Evolutionary conservation across 1,140 invertebrate genomes (phyloP).

Genomic region (Dreissena rostriformis): DNA sequence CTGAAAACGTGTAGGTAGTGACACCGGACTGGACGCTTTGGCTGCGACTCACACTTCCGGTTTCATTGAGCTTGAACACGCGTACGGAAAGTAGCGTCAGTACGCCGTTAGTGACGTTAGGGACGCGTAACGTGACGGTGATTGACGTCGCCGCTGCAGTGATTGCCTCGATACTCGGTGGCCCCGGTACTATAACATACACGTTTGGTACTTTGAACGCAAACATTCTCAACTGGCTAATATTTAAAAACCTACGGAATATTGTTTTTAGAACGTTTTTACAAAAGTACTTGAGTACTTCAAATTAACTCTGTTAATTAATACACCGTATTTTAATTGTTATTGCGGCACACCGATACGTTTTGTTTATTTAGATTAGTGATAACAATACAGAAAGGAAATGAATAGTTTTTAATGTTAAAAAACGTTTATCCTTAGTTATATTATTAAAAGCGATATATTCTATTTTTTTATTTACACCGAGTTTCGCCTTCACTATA

Average conservation of each 20-base stretch:
- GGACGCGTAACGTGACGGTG: constrained; percentile 61
- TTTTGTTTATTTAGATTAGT: not conserved
- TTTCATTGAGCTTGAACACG: constrained; percentile 59
- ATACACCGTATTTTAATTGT: not conserved
- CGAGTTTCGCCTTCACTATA: not conserved
- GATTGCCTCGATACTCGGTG: constrained; percentile 57
- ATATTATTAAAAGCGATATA: not conserved
- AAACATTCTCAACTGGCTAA: too few species aligned
- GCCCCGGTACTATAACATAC: constrained; percentile 67
- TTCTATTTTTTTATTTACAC: not conserved
- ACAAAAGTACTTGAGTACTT: not conserved
- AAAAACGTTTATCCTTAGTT: not conserved
- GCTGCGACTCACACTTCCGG: constrained; percentile 51
- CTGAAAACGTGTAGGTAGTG: not conserved
- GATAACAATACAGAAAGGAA: not conserved
- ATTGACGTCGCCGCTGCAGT: constrained; percentile 58
- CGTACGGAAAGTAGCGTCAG: constrained; percentile 67
- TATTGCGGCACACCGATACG: not conserved
- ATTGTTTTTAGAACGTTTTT: not conserved
- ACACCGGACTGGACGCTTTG: constrained; percentile 35
- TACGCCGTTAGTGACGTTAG: constrained; percentile 68
- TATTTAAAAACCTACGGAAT: too few species aligned
- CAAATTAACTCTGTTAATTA: not conserved
- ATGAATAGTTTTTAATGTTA: not conserved
- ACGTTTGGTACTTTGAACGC: too few species aligned